Evolutionary conservation across 2,113 vertebrate genomes (phyloP), one percentile per base, ranked within the genome.

Genomic region (Lophochroa leadbeateri): DNA sequence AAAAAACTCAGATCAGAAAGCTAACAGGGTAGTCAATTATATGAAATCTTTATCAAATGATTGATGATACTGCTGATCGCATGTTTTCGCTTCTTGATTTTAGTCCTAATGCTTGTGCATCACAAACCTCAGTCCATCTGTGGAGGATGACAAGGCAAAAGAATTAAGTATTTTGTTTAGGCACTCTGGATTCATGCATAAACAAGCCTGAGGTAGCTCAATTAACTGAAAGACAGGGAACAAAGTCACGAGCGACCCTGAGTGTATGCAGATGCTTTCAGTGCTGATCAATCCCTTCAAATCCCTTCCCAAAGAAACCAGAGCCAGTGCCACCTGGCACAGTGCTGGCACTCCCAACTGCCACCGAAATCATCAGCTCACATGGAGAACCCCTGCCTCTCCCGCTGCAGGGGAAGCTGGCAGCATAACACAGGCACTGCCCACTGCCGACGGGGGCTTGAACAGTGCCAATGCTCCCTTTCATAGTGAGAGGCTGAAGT

Each of bases 321-420:
- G 85, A 82, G 46, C 74, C 29, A 19, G 28, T 86, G 80, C 89
- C 82, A 70, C 53, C 41, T 89, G 95, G 89, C 84, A 24, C 52
- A 2, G 53, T 25, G 46, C 80, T 27, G 6, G 58, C 69, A 18
- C 55, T 86, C 57, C 91, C 91, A 68, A 1, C 86, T 77, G 69
- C 31, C 91, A 67, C 72, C n/a, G 11, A 19, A 41, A 61, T 55
- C 61, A 92, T 70, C 19, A 75, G 58, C 75, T 93, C 61, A 61
- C 65, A 18, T 75, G 70, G 23, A 41, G 69, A 25, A 50, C n/a
- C 43, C 90, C 55, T 58, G 29, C 33, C 55, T 37, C 21, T 4
- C 46, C 2, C 1, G 0, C 74, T 52, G 49, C 67, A 17, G 33
- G 28, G 50, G 23, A 41, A 24, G 37, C 52, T 90, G 88, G 47